Percentiles rank a stretch among this genome's conserved stretches.
Evolutionary conservation across 2,113 vertebrate species (phyloP).

Genomic region (Miniopterus natalensis): DNA sequence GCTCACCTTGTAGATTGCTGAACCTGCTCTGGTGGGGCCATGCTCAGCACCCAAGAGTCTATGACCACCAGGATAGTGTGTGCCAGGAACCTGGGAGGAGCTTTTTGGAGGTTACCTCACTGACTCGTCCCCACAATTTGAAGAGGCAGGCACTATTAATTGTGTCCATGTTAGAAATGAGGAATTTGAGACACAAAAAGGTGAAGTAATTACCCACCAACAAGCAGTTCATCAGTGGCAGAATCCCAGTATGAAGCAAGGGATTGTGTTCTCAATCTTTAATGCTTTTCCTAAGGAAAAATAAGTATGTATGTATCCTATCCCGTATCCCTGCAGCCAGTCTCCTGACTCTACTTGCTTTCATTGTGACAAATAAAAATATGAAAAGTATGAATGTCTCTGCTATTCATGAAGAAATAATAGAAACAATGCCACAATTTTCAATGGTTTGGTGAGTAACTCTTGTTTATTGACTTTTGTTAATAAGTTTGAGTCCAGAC

Average conservation of each 20-base stretch:
- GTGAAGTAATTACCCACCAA: neutral
- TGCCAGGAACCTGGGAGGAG: neutral
- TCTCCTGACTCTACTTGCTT: conserved; percentile 6
- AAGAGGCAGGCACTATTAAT: neutral
- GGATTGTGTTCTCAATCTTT: neutral
- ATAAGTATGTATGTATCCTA: neutral
- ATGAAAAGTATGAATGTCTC: neutral
- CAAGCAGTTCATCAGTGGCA: conserved; percentile 14
- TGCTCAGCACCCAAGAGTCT: neutral
- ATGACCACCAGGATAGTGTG: neutral
- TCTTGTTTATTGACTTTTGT: neutral
- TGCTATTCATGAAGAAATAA: conserved; percentile 32
- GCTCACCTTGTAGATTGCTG: neutral
- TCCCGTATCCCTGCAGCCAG: neutral
- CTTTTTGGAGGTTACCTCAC: neutral
- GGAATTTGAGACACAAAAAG: neutral
- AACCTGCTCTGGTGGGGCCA: neutral
- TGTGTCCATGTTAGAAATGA: neutral
- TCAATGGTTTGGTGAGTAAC: neutral
- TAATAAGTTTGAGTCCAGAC: neutral
- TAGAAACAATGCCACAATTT: neutral
- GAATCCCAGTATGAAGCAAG: neutral
- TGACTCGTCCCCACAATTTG: neutral
- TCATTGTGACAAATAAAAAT: neutral
- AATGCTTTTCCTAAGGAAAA: neutral